A percentile compares a stretch with the other conserved stretches of the same genome.
Evolutionary conservation across 35 echinoderm and acorn worm genomes (phyloP).

Genomic region (Holothuria glaberrima): DNA sequence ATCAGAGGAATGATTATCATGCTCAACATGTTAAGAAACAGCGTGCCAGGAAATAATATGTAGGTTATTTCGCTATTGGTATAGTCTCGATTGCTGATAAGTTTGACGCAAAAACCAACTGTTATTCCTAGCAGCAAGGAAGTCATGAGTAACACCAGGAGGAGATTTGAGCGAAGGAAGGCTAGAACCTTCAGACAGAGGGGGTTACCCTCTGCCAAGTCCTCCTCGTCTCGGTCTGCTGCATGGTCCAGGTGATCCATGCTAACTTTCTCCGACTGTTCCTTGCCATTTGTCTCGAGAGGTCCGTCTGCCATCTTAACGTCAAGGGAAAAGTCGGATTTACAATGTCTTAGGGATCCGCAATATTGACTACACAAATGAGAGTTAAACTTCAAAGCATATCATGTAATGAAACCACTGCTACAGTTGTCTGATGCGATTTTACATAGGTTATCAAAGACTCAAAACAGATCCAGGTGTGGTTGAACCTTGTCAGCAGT

Average conservation of each 20-base stretch:
- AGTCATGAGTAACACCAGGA: slow-evolving; percentile 71
- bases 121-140: slow-evolving; percentile 70
- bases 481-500: no score
- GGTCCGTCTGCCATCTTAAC: slow-evolving; percentile 36
- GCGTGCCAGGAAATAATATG: slow-evolving; percentile 89
- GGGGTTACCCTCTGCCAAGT: neutral
- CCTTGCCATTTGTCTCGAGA: slow-evolving; percentile 36
- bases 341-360: no score
- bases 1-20: slow-evolving; percentile 94
- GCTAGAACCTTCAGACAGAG: neutral
- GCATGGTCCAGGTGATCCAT: slow-evolving; percentile 44
- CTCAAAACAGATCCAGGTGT: no score
- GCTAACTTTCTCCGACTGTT: slow-evolving; percentile 37
- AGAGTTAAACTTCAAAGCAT: no score
- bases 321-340: no score
- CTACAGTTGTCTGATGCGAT: no score
- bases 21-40: slow-evolving; percentile 96
- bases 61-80: slow-evolving; percentile 86
- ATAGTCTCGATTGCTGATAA: slow-evolving; percentile 68
- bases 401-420: no score
- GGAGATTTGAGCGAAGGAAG: slow-evolving; percentile 67
- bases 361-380: no score
- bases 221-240: neutral
- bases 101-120: slow-evolving; percentile 79
- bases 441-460: no score